Evolutionary conservation across 2,888 invertebrate genomes (phyloP).

Genomic region (Chironomus riparius): DNA sequence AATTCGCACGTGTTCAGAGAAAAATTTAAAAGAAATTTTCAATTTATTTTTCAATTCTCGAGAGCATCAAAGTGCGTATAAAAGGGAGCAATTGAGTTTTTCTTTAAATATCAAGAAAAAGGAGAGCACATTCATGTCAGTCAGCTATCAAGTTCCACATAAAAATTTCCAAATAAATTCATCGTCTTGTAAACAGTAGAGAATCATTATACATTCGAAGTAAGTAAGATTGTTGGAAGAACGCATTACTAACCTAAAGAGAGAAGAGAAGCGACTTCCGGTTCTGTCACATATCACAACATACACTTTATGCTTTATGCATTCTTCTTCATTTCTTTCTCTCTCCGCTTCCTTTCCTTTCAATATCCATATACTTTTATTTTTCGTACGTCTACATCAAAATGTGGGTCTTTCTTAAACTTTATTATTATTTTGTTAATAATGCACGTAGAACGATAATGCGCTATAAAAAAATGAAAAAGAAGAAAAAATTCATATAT

Average conservation of each 20-base stretch:
- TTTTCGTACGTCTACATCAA: neutral
- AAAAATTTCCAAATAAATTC: neutral
- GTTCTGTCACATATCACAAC: constrained; percentile 24
- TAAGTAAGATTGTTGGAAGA: constrained; percentile 12
- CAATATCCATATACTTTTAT: neutral
- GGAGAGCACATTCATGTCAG: neutral
- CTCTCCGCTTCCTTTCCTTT: neutral
- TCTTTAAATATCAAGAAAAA: too few species aligned
- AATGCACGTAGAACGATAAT: neutral
- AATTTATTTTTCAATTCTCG: neutral
- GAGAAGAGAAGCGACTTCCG: constrained; percentile 22
- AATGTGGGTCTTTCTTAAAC: neutral
- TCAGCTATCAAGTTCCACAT: constrained; percentile 10
- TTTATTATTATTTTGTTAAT: neutral
- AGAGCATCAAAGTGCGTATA: neutral
- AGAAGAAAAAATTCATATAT: too few species aligned
- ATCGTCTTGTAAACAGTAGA: neutral
- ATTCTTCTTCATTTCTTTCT: neutral
- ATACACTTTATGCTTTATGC: constrained; percentile 4
- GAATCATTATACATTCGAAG: constrained; percentile 19
- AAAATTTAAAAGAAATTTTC: neutral
- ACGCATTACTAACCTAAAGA: constrained; percentile 26
- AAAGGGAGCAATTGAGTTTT: neutral
- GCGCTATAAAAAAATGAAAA: too few species aligned
- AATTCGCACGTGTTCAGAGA: constrained; percentile 22